Evolutionary conservation across 2,797 vertebrate genomes (phyloP).

Genomic region (Sciurus carolinensis): DNA sequence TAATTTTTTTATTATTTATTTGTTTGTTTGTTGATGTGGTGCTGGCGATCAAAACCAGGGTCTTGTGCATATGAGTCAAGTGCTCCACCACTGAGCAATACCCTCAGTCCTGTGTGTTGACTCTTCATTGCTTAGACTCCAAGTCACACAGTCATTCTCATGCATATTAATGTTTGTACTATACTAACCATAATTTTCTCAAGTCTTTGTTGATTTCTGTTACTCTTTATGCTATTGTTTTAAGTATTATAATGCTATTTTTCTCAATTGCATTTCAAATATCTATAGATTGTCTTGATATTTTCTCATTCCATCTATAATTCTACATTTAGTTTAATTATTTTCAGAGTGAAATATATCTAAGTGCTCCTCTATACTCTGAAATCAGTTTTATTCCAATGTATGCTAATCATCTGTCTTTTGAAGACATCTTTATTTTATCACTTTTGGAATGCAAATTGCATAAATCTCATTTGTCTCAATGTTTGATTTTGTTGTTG

Average conservation of each 20-base stretch:
- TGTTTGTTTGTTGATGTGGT: too few species aligned
- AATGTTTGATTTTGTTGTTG: background rate
- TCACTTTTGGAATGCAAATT: slow-evolving; percentile 18
- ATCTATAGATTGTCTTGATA: background rate
- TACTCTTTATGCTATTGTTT: background rate
- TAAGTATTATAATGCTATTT: background rate
- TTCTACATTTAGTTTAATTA: background rate
- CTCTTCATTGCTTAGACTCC: background rate
- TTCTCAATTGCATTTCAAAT: background rate
- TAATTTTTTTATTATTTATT: too few species aligned
- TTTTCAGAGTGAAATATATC: background rate
- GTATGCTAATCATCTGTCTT: slow-evolving; percentile 4
- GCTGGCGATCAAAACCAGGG: background rate
- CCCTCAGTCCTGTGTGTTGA: background rate
- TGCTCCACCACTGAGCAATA: background rate
- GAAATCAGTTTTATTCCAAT: background rate
- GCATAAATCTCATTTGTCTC: background rate
- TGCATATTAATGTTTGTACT: background rate
- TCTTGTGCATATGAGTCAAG: background rate
- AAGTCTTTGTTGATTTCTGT: background rate
- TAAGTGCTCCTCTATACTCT: background rate
- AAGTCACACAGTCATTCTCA: background rate
- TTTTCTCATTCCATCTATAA: background rate
- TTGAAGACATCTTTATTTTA: background rate
- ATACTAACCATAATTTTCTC: background rate